Percentiles rank a stretch among this genome's conserved stretches.
These are phyloP conservation scores for Synanthedon vespiformis DNA, from an alignment of 2,888 invertebrate genomes.

Conservation along the genomic window DNA sequence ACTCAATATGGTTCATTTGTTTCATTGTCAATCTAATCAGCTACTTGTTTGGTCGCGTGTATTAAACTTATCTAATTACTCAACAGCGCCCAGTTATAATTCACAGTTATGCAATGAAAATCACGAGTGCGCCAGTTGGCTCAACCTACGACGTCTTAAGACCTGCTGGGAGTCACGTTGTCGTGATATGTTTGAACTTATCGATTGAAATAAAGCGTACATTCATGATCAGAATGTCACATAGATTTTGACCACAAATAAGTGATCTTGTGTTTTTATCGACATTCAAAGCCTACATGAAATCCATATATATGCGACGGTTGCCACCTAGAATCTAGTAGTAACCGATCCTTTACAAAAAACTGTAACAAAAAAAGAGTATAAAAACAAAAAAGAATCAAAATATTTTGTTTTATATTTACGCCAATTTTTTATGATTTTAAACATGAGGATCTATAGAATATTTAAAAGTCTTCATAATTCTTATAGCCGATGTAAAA, in stretches of 20 bases:
- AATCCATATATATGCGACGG: too few relatives aligned
- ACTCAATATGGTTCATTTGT: constrained; percentile 9
- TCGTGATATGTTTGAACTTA: constrained; percentile 26
- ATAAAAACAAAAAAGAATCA: too few relatives aligned
- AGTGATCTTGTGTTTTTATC: background rate
- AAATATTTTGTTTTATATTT: too few relatives aligned
- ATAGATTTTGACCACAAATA: background rate
- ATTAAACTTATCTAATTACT: constrained; percentile 10
- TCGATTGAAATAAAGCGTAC: constrained; percentile 12
- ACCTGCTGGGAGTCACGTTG: constrained; percentile 23
- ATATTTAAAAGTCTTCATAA: too few relatives aligned
- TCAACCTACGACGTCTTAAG: constrained; percentile 15
- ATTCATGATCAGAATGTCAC: background rate
- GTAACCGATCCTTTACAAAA: too few relatives aligned
- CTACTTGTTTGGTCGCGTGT: constrained; percentile 1
- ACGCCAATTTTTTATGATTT: too few relatives aligned
- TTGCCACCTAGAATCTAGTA: too few relatives aligned
- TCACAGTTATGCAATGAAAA: constrained; percentile 19
- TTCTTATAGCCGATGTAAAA: too few relatives aligned
- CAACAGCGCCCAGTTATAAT: constrained; percentile 16
- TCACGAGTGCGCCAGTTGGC: constrained; percentile 18
- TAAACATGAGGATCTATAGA: too few relatives aligned
- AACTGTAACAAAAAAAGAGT: too few relatives aligned
- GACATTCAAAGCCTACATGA: too few relatives aligned
- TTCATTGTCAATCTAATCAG: constrained; percentile 6